Percentiles rank a stretch among this genome's conserved stretches.
Conservation (phyloP, 1,140 invertebrate species). For the Bombus vancouverensis region DNA sequence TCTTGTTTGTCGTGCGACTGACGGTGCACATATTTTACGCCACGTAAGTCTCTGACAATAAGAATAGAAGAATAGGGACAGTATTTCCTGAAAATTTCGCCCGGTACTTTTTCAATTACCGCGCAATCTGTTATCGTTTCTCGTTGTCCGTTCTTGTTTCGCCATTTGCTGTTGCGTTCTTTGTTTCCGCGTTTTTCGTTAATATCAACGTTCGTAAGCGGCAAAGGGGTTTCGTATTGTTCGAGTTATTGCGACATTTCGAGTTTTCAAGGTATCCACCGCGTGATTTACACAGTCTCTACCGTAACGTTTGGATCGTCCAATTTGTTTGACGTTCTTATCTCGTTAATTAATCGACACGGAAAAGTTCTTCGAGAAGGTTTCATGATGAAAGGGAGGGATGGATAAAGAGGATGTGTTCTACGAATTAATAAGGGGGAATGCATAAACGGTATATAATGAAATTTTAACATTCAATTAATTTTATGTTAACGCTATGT, state of each 20-base stretch:
- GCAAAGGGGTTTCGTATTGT: background rate
- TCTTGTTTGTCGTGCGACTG: constrained; percentile 48
- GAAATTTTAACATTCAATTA: no score
- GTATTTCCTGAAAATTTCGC: background rate
- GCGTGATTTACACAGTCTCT: background rate
- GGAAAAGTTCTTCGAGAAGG: no score
- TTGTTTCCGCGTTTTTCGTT: background rate
- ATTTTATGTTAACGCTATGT: no score
- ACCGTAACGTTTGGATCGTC: background rate
- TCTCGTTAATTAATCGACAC: no score
- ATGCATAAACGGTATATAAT: no score
- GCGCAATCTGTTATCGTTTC: background rate
- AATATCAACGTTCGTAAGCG: background rate
- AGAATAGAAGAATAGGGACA: background rate
- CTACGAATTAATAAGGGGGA: no score
- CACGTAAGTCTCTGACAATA: background rate
- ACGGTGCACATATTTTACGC: constrained; percentile 17
- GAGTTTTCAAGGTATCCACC: background rate
- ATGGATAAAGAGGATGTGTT: no score
- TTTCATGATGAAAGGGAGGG: no score
- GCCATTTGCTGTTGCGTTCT: background rate
- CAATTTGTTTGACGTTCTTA: background rate
- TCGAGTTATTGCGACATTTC: background rate
- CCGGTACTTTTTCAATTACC: background rate
- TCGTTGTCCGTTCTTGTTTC: background rate